Evolutionary conservation across 2,888 invertebrate genomes (phyloP).

Genomic region (Phengaris alcon): DNA sequence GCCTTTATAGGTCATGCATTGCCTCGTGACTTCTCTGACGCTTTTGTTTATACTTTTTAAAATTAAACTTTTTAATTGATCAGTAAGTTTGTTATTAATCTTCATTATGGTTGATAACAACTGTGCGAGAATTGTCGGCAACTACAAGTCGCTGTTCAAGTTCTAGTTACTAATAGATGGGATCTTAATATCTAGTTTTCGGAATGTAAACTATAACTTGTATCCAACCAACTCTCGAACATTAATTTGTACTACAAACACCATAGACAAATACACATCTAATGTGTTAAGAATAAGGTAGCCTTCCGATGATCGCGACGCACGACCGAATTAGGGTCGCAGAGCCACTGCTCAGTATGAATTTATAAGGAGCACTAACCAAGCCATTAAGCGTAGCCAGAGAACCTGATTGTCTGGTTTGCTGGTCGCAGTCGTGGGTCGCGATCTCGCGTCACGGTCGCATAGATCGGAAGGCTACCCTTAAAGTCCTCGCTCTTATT

Average conservation of each 20-base stretch:
- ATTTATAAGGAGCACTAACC: no score
- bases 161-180: not conserved
- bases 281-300: not conserved
- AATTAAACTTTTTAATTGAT: not conserved
- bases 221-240: not conserved
- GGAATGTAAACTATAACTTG: constrained; percentile 20
- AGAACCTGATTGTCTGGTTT: no score
- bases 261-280: constrained; percentile 18
- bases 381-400: no score
- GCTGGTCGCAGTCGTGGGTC: no score
- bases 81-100: not conserved
- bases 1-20: no score
- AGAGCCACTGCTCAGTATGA: no score
- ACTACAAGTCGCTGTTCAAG: constrained; percentile 1
- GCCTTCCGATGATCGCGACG: not conserved
- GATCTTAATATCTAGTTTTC: constrained; percentile 21
- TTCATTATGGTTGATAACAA: not conserved
- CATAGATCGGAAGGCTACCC: no score
- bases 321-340: no score
- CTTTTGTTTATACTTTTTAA: no score
- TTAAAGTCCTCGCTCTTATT: not conserved
- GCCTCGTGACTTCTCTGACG: no score
- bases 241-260: constrained; percentile 11
- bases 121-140: not conserved
- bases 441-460: no score